These are phyloP conservation scores for Hylyphantes graminicola DNA, from an alignment of 1,140 invertebrate genomes.

Conservation along the genomic window DNA sequence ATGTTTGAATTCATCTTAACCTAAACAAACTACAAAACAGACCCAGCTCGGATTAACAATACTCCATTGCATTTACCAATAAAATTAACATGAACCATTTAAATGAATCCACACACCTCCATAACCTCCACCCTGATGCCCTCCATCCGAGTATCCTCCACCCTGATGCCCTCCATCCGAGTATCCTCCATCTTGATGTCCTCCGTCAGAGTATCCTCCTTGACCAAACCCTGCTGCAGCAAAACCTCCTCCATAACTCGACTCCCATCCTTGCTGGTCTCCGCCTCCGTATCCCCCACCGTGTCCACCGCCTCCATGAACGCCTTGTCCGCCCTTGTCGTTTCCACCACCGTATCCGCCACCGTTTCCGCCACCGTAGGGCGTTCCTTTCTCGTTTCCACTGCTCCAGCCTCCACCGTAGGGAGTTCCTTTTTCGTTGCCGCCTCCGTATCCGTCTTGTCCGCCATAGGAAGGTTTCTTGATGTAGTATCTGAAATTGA, in stretches of 20 bases:
- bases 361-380: slow-evolving; percentile 43
- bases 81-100: neutral
- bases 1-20: too few relatives aligned
- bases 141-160: slow-evolving; percentile 15
- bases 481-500: slow-evolving; percentile 42
- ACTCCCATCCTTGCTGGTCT: slow-evolving; percentile 28
- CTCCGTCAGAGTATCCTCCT: slow-evolving; percentile 26
- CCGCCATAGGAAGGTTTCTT: slow-evolving; percentile 54
- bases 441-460: slow-evolving; percentile 28
- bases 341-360: slow-evolving; percentile 32
- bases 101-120: neutral
- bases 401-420: slow-evolving; percentile 31
- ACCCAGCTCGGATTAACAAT: too few relatives aligned
- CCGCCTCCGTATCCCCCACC: slow-evolving; percentile 51
- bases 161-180: slow-evolving; percentile 33
- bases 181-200: slow-evolving; percentile 61
- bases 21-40: too few relatives aligned
- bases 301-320: slow-evolving; percentile 37
- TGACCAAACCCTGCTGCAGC: slow-evolving; percentile 14
- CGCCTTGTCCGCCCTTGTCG: slow-evolving; percentile 23
- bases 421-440: slow-evolving; percentile 27
- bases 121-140: slow-evolving; percentile 4
- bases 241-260: slow-evolving; percentile 32
- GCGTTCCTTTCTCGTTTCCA: slow-evolving; percentile 29
- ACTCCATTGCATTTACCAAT: too few relatives aligned